Base-by-base conservation (phyloP, 2,888 invertebrate genomes). In the Allophyes oxyacanthae region DNA sequence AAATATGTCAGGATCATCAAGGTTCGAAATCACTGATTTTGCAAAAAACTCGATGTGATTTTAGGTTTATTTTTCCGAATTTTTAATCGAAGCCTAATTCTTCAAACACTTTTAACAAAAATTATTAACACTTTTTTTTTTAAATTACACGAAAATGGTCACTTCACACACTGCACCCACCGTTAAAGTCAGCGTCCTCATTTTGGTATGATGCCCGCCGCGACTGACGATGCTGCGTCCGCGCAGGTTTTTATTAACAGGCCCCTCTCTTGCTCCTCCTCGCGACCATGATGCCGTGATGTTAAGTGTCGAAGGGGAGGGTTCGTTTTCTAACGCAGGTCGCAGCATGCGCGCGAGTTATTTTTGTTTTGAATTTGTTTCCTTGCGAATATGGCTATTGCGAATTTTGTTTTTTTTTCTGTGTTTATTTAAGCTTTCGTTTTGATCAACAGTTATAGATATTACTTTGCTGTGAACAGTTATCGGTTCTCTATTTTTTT, bases 141-240 rank as follows among this genome's bases (percentile, higher is more conserved):
- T 52, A 66, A 56, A 63, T 54, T 75, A 75, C 80, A 78, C 55
- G 78, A 77, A 76, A n/a, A 62, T 79, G 78, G 67, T 66, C 72
- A 74, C 74, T 70, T 57, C 67, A 70, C 77, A 72, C 59, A 62
- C 64, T 52, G 42, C 81, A 91, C 91, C 88, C 89, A 91, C 91
- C 91, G 88, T 89, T 40, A 86, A 75, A 72, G 88, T 83, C 83
- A 90, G 87, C 87, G 88, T 86, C 85, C 91, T 89, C 91, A 91
- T 91, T 79, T 85, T 86, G 85, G 72, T 71, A 79, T 82, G 86
- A 82, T 84, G 80, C 75, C 81, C 85, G 83, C 84, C 83, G 85
- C 86, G 89, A 91, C 91, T 91, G 90, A 64, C 79, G 63, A 42
- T 54, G 53, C 41, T 56, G 54, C 65, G 74, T 49, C 36, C 14